Base-by-base conservation (phyloP, 2,888 invertebrate genomes). In the Caenorhabditis afra region DNA sequence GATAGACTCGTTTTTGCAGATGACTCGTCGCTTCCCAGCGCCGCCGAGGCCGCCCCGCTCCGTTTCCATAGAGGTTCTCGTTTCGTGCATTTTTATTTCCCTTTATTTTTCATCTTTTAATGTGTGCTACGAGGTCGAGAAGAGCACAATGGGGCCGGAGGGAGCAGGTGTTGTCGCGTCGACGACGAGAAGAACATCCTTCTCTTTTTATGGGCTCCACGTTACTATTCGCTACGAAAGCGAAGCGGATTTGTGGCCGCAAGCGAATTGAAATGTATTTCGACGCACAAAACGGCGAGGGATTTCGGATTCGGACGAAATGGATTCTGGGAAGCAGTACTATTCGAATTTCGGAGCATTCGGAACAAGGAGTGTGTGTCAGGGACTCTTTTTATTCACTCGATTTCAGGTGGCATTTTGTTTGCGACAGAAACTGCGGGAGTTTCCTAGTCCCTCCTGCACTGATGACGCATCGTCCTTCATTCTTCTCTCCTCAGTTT, bases 61-160 rank as follows among this genome's bases (percentile, higher is more conserved):
- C 65, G 67, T 67, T 67, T 59, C 67, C 67, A 67, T 67, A 55
- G 67, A 58, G 29, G 39, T 44, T 12, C 65, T 55, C 58, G 44
- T 53, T 64, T 44, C 58, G 52, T 29, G 52, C 52, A n/a, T 59
- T 59, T 49, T 58, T 35, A 45, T 37, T 23, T n/a, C 29, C 44
- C n/a, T 29, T 59, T 67, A 58, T 57, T 45, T 47, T 59, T 59
- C 59, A 59, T 59, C 39, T 37, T 29, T 52, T n/a, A 52, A 52
- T 52, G 49, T 49, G 29, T 29, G 29, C 29, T 52, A 18, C 14
- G 16, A 41, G 20, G 53, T 16, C 45, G 35, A 55, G 1, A 58
- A 50, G 39, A 67, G 23, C 35, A 55, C 35, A 22, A 11, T 16
- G 18, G 29, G 50, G 16, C 3, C n/a, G 58, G 53, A 59, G 61